Conservation (phyloP, 2,113 vertebrate genomes). For the Oncorhynchus mykiss region DNA sequence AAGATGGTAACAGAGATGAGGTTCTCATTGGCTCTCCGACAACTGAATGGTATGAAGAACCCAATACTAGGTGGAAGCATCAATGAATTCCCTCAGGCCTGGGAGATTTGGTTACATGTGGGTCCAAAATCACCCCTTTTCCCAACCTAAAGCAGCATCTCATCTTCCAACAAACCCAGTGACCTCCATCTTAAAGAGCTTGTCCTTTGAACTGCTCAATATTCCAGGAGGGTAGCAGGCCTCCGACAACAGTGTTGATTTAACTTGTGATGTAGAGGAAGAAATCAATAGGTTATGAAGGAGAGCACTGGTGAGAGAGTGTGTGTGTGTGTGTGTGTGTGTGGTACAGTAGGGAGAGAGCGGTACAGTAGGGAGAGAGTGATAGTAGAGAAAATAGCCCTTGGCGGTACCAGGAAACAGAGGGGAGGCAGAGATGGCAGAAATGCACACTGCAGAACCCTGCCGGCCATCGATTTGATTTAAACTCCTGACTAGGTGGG, state of each 20-base stretch:
- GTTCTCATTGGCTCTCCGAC: no score
- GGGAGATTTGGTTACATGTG: neutral
- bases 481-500: constrained; percentile 44
- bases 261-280: constrained; percentile 39
- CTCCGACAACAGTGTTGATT: constrained; percentile 42
- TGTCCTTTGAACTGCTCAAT: constrained; percentile 39
- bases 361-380: neutral
- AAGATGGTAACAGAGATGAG: no score
- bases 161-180: constrained; percentile 8
- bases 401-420: constrained; percentile 10
- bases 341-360: neutral
- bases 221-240: constrained; percentile 30
- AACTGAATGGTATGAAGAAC: no score
- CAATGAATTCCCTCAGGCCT: neutral
- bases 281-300: constrained; percentile 54
- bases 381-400: constrained; percentile 13
- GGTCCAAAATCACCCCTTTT: neutral
- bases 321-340: neutral
- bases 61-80: no score
- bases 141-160: constrained; percentile 4
- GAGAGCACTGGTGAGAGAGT: constrained; percentile 15
- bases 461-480: constrained; percentile 33
- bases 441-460: constrained; percentile 29
- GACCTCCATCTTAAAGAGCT: constrained; percentile 34
- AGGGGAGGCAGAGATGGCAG: constrained; percentile 32